Evolutionary conservation across 2,113 vertebrate species (phyloP), one percentile per base, ranked within the genome.

Genomic region (Brachionichthys hirsutus): DNA sequence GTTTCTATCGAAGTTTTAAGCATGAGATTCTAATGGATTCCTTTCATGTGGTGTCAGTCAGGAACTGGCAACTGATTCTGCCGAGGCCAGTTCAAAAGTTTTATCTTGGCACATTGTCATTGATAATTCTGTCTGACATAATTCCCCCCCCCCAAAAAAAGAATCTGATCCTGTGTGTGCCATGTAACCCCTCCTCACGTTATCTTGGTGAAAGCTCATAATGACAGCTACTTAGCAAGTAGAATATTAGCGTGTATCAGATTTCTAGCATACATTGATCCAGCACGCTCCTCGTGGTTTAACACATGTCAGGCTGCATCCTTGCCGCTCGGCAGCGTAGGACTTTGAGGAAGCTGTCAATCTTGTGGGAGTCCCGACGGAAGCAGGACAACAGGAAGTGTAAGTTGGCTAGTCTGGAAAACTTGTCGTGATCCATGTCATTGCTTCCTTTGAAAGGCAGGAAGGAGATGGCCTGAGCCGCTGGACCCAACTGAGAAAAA

Each of bases 271-370:
- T 2, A 14, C 10, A 16, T 51, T 67, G n/a, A 19, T 30, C 49
- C 47, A 38, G 38, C 19, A 3, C 8, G 6, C n/a, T 20, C 35
- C 52, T 34, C 34, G n/a, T 47, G 54, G 44, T 56, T 80, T 54
- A 92, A 64, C 92, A 93, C 72, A 83, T 68, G 20, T 91, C 85
- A 0, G 90, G 89, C 6, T 75, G 73, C 71, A 65, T 46, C 66
- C 85, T 86, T 2, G 89, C 64, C 0, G 88, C 83, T 15, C 91
- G 80, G 62, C 92, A 93, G 17, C 89, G 89, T 0, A 93, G 85
- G 20, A 93, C 88, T 63, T 93, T 93, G 36, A 93, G 85, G 78
- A 92, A 93, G 67, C 88, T 93, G 80, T 92, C 91, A 2, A 93
- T 93, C 77, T 93, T 93, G 84, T 93, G 89, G 3, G 92, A 92